Percentiles rank a stretch among this genome's conserved stretches.
Evolutionary conservation across 1,140 invertebrate species (phyloP).

Genomic region (Pseudomyrmex sp.): DNA sequence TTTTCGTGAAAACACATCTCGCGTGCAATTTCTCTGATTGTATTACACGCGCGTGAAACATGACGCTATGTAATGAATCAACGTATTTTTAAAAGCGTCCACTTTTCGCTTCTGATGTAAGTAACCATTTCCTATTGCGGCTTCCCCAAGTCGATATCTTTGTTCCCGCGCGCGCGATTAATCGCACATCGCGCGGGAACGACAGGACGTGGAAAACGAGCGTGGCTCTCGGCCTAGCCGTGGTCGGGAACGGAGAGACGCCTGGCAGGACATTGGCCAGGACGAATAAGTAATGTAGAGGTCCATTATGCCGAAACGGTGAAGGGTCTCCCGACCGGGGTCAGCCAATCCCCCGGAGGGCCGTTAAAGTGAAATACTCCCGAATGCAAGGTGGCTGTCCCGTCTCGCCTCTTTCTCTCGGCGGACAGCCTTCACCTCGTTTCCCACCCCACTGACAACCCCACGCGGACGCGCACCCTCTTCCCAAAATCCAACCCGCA

Average conservation of each 20-base stretch:
- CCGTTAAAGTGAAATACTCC: conserved; percentile 86
- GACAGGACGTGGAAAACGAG: conserved; percentile 66
- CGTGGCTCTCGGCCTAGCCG: conserved; percentile 28
- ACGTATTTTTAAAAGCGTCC: not conserved
- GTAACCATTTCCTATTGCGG: conserved; percentile 3
- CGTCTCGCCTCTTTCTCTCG: conserved; percentile 64
- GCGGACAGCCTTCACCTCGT: conserved; percentile 51
- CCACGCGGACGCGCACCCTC: conserved; percentile 54
- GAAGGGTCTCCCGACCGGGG: conserved; percentile 81
- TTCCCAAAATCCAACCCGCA: conserved; percentile 37
- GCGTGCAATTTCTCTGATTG: not conserved
- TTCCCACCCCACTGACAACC: conserved; percentile 18
- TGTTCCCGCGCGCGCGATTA: conserved; percentile 61
- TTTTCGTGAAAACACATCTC: not conserved
- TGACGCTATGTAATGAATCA: not conserved
- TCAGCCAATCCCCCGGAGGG: conserved; percentile 84
- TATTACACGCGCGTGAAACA: not conserved
- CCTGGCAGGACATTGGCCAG: conserved; percentile 76
- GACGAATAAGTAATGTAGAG: conserved; percentile 85
- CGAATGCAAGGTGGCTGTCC: conserved; percentile 84
- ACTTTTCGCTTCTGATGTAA: not conserved
- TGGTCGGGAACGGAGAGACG: conserved; percentile 45
- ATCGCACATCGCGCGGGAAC: conserved; percentile 62
- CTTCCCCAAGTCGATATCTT: not conserved
- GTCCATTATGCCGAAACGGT: conserved; percentile 85